Conservation (phyloP, 2,113 vertebrate genomes). For the Amphilophus citrinellus region DNA sequence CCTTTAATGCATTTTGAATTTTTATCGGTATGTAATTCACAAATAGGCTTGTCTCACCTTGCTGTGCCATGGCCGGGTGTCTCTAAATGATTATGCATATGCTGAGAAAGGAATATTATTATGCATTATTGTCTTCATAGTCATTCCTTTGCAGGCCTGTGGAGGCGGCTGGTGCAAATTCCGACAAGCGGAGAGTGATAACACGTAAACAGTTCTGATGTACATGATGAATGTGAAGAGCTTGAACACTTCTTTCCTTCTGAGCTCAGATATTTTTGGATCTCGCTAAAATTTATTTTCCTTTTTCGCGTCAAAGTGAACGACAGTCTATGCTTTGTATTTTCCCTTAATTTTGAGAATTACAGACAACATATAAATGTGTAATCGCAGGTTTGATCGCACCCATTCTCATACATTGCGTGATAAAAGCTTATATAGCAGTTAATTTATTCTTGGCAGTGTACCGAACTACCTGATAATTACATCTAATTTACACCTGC, state of each 20-base stretch:
- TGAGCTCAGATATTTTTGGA: not conserved
- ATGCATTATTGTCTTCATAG: conserved; percentile 4
- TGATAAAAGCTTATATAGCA: conserved; percentile 6
- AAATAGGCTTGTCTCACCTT: conserved; percentile 20
- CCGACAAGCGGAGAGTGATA: not conserved
- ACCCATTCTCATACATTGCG: not conserved
- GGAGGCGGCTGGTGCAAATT: not conserved
- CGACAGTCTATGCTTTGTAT: not conserved
- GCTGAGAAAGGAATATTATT: not conserved
- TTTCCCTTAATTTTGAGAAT: not conserved
- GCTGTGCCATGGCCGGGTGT: not conserved
- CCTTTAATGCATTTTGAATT: not conserved
- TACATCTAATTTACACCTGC: not conserved
- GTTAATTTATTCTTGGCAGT: not conserved
- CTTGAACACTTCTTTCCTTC: not conserved
- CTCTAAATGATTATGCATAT: not conserved
- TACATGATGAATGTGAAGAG: not conserved
- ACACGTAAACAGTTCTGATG: not conserved
- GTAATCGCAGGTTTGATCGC: not conserved
- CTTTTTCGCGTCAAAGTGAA: not conserved
- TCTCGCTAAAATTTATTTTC: not conserved
- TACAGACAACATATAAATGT: not conserved
- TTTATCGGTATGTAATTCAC: not conserved
- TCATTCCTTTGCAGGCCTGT: conserved; percentile 7
- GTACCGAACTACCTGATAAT: not conserved